These are phyloP conservation scores for Tachypleus tridentatus DNA, from an alignment of 1,140 invertebrate species.

Conservation along the genomic window DNA sequence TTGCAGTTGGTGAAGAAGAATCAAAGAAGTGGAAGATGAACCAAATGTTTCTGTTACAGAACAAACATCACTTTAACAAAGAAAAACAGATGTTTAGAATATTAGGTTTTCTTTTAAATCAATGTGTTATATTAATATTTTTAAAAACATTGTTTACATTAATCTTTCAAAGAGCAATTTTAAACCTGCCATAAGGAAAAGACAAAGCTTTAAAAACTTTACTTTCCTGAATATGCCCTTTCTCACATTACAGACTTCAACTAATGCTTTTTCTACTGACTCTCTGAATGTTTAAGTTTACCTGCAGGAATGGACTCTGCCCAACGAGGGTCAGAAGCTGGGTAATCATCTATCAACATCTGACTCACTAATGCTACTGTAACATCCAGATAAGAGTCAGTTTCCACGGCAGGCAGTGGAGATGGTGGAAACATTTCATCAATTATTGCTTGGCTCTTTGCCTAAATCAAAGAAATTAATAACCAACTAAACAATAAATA, in stretches of 20 bases:
- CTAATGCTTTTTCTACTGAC: not conserved
- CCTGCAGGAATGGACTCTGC: conserved; percentile 35
- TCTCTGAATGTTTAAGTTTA: conserved; percentile 7
- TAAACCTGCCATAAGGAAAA: no score
- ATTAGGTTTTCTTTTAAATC: no score
- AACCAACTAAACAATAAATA: no score
- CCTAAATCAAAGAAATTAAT: conserved; percentile 29
- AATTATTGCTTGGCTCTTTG: conserved; percentile 51
- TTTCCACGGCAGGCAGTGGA: conserved; percentile 33
- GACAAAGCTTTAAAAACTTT: no score
- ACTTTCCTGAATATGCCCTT: no score
- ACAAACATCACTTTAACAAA: not conserved
- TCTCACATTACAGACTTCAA: not conserved
- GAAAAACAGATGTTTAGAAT: no score
- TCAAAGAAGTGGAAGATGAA: conserved; percentile 39
- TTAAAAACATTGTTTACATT: no score
- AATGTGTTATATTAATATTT: no score
- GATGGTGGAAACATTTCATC: conserved; percentile 49
- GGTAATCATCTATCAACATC: conserved; percentile 75
- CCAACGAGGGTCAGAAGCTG: conserved; percentile 78
- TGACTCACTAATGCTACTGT: conserved; percentile 55
- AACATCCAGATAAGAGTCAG: conserved; percentile 49
- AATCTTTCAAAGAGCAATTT: no score
- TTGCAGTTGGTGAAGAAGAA: conserved; percentile 63
- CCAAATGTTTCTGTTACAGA: not conserved